These are phyloP conservation scores for Threskiornis aethiopicus DNA, from an alignment of 2,797 vertebrate genomes.

Conservation along the genomic window DNA sequence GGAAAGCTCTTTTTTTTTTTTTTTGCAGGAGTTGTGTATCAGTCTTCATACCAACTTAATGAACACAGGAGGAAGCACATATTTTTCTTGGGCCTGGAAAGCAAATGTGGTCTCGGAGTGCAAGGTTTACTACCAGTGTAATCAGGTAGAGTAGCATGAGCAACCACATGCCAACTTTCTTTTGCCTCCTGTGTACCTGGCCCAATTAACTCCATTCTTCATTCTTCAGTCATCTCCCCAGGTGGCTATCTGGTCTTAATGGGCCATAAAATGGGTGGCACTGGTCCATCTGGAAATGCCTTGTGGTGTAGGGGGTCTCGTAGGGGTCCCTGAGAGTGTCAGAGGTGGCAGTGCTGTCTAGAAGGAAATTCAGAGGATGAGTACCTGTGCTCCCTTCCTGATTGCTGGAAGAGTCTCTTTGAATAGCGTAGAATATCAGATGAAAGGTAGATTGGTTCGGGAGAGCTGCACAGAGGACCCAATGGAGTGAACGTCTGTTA, in stretches of 20 bases:
- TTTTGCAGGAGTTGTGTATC: rapidly evolving
- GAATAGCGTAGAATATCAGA: rapidly evolving
- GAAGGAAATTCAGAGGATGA: not conserved
- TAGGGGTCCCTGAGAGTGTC: not conserved
- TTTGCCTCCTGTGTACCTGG: not conserved
- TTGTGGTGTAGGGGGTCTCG: not conserved
- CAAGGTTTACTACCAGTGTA: slow-evolving; percentile 17
- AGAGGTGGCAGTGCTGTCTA: not conserved
- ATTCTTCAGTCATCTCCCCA: slow-evolving; percentile 19
- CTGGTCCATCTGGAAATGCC: not conserved
- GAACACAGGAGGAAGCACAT: slow-evolving; percentile 1
- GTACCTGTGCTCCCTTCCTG: not conserved
- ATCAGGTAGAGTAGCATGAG: not conserved
- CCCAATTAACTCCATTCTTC: slow-evolving; percentile 47
- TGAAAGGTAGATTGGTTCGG: not conserved
- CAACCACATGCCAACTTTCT: not conserved
- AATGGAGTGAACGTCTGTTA: not conserved
- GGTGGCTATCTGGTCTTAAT: not conserved
- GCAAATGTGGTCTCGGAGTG: not conserved
- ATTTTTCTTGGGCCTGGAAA: not conserved
- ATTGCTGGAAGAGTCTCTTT: not conserved
- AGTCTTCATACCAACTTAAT: not conserved
- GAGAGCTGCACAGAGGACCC: not conserved
- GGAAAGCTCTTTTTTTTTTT: not conserved
- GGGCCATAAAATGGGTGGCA: not conserved